Base-by-base conservation (phyloP, 2,113 vertebrate genomes). In the Motacilla alba region DNA sequence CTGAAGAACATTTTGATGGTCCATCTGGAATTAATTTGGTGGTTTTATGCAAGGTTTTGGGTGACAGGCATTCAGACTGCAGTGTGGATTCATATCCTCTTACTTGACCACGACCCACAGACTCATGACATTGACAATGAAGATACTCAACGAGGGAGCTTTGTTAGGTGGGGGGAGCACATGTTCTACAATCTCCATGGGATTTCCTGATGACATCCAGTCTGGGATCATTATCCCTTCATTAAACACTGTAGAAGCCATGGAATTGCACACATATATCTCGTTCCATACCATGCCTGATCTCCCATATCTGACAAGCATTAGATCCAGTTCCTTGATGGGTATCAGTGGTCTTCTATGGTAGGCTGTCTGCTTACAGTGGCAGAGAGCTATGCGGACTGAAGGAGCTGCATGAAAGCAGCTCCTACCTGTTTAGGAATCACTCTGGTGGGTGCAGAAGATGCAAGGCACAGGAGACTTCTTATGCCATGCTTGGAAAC, bases 81-180 rank as follows among this genome's bases (percentile, higher is more conserved):
- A 39, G 14, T 41, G 39, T 47, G 37, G 41, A 22, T 30, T 91
- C 1, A 0, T 53, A 20, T 26, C n/a, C 15, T 31, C 4, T 27
- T 67, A 9, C 14, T 68, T 73, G 64, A 44, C 20, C 10, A 46
- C 47, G 30, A 83, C 3, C 3, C 13, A 10, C 10, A 37, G 16
- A 21, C 22, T 27, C 35, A 15, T 31, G 33, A 24, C 5, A 10
- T 1, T 2, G 24, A 27, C 53, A 60, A 13, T 35, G 22, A 26
- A 47, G 87, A 64, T 15, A 60, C 30, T 55, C 12, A 44, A 0
- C 0, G 0, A 17, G 9, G 17, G 41, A 67, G 13, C 7, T 82
- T 37, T 68, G 14, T 1, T 2, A 18, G 3, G 5, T 23, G 11
- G 13, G 16, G 31, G 4, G 53, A 30, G 15, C 8, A 26, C 18